Base-by-base conservation (phyloP, 2,797 vertebrate species). In the Cuniculus paca region DNA sequence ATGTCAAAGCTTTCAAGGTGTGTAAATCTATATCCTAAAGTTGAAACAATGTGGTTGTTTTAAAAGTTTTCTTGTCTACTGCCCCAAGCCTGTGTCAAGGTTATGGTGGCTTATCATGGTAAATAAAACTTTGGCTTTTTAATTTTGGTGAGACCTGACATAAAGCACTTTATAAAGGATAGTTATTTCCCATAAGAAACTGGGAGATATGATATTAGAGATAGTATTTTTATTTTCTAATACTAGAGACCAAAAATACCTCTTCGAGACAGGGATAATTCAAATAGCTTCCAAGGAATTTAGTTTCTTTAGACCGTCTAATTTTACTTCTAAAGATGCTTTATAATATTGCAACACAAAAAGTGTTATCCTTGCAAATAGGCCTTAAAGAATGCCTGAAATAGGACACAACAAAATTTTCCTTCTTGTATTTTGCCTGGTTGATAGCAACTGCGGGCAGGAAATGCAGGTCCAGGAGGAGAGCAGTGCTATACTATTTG, bases 181-280 rank as follows among this genome's bases (percentile, higher is more conserved):
- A 82, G 1, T 70, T 90, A 81, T 77, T 90, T 96, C 39, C 24
- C 45, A 26, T 61, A 87, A 42, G 34, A 93, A 95, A 94, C 11
- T 65, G 7, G 3, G 42, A 70, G 14, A 81, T 72, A 39, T 6
- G 22, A 28, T 82, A 28, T 58, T 85, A 63, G 22, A 68, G 17
- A 61, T 14, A 92, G 3, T 90, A 70, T 42, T 88, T 79, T 94
- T 79, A 79, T 26, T 48, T 78, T 74, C 34, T 50, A 72, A 26
- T 77, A 31, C 22, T 75, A 50, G 45, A 72, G 42, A 83, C 22
- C 24, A 95, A 19, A 90, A 84, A 86, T 80, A 85, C 22, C 72
- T 80, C 22, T 93, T 91, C 95, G 92, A 54, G 90, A 86, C 14
- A 48, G 16, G 83, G 48, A 61, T 95, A 82, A 96, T 89, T 95